Evolutionary conservation across 2,797 vertebrate genomes (phyloP), one percentile per base, ranked within the genome.

Genomic region (Acipenser transmontanus): DNA sequence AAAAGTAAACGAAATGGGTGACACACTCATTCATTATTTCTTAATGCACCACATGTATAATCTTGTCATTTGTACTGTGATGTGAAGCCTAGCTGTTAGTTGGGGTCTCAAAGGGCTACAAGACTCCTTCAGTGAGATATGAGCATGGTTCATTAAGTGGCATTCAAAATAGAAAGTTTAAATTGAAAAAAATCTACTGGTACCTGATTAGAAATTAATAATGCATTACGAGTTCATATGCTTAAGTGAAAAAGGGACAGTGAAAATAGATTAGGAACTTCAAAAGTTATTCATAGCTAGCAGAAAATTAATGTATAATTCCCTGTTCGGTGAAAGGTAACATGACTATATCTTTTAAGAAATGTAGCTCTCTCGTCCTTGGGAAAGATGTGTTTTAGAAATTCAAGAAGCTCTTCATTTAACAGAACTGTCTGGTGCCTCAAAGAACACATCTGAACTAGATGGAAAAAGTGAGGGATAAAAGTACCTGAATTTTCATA

Each of bases 141-240:
- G 64, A 47, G 56, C 47, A 47, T 48, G 52, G 64, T 54, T 48
- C 64, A 66, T 66, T 66, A 66, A 66, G 11, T 66, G 12, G 64
- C 54, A 66, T 57, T 66, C 64, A 66, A 59, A 59, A 59, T 49
- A 66, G 64, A 49, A 54, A 59, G 59, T 59, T 66, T 65, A 65
- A 65, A 65, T 56, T 47, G 63, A 66, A 66, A 66, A 17, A 65
- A 66, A 65, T 47, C 62, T 51, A 50, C 52, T 17, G 64, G 57
- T 56, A 66, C 54, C 64, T 66, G 64, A 66, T 59, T 66, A 59
- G 64, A 66, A 66, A 66, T 66, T 66, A 66, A 66, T 66, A 66
- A 66, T 66, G 64, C 54, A 66, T 65, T 54, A 13, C 52, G 47
- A 59, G 64, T 66, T 66, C 54, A 66, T 59, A 66, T 57, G 54